A percentile compares a stretch with the other conserved stretches of the same genome.
Conservation (phyloP, 1,140 invertebrate genomes). For the Drosophila gunungcola region DNA sequence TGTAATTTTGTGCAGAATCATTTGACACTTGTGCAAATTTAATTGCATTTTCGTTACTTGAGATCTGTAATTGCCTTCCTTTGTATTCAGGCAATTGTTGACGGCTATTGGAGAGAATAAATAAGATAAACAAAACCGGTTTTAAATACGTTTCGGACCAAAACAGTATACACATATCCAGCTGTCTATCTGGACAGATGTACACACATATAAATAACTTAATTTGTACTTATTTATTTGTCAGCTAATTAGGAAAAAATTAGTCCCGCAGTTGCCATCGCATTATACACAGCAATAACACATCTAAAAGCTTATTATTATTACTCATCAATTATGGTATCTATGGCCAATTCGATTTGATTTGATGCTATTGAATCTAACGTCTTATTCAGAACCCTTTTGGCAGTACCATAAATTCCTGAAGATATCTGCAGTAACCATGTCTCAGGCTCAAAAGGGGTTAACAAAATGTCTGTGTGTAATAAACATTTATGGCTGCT, state of each 20-base stretch:
- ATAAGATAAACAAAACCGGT: conserved; percentile 50
- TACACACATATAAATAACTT: conserved; percentile 2
- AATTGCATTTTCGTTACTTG: conserved; percentile 46
- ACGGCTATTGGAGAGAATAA: background rate
- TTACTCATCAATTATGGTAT: conserved; percentile 46
- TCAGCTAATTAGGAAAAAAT: conserved; percentile 29
- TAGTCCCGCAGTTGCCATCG: background rate
- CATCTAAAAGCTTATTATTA: conserved; percentile 38
- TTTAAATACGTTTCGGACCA: conserved; percentile 58
- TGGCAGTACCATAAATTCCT: conserved; percentile 22
- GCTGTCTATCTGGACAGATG: conserved; percentile 9
- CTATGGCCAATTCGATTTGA: conserved; percentile 19
- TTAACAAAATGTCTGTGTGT: conserved; percentile 42
- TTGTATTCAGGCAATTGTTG: conserved; percentile 30
- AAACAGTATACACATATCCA: conserved; percentile 23
- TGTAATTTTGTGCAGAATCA: conserved; percentile 17
- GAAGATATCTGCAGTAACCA: conserved; percentile 29
- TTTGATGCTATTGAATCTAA: conserved; percentile 48
- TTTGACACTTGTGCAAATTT: conserved; percentile 16
- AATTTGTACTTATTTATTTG: conserved; percentile 19
- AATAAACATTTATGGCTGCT: conserved; percentile 52
- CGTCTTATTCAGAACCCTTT: conserved; percentile 23
- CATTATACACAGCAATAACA: conserved; percentile 5
- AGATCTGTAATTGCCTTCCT: conserved; percentile 29
- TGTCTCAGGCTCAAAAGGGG: conserved; percentile 31